Base-by-base conservation (phyloP, 2,888 invertebrate genomes). In the Hemistola chrysoprasaria region DNA sequence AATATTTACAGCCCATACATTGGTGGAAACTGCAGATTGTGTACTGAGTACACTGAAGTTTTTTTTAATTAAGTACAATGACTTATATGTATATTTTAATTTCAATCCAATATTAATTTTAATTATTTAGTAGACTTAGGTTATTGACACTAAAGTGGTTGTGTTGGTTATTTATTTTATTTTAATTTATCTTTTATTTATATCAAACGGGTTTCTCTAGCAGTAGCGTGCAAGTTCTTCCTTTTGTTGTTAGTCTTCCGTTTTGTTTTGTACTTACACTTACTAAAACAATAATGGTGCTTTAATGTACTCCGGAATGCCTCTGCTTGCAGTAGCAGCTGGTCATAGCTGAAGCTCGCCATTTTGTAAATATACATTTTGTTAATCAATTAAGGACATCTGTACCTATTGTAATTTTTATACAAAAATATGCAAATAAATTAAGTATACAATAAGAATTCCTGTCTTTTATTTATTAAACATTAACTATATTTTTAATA, bases 81-180 rank as follows among this genome's bases (percentile, higher is more conserved):
- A 64, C 44, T 62, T 42, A 30, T 43, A 49, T 51, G 41, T 53
- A 47, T 64, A 67, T 65, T 65, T 69, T 67, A 60, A 66, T 61
- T 67, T 66, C 61, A 58, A 62, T 59, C 36, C 55, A 59, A 63
- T 66, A 58, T 74, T 74, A 69, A 72, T 73, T 66, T 61, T 74
- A 74, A 65, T 46, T 60, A 72, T 75, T 56, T 25, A 33, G 22
- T 47, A 64, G 44, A 52, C 64, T 65, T 71, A 66, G 16, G 16
- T 4, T 16, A 16, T 16, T 75, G 65, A 73, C 70, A 71, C 70
- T 74, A 68, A 75, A 70, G 71, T 68, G 85, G 83, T 87, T 87
- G 87, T 87, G 86, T 86, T 84, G 78, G 69, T 82, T 84, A 86
- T 86, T 87, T 86, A 84, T 85, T 84, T 85, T 78, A 65, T 79